Conservation (phyloP, 2,888 invertebrate genomes). For the Cetonia aurata region DNA sequence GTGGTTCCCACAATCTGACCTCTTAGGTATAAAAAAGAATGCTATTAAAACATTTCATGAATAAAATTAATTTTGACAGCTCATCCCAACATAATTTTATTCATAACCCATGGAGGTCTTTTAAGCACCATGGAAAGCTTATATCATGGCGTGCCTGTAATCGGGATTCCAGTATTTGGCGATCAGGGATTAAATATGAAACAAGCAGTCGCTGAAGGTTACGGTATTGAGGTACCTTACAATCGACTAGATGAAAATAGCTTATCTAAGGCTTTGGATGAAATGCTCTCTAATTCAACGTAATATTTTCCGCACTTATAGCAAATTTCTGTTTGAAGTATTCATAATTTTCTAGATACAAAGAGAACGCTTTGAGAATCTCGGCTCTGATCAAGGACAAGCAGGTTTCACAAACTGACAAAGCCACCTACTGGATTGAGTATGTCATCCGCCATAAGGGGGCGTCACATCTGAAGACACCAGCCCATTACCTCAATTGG, state of each 20-base stretch:
- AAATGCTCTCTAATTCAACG: slow-evolving; percentile 49
- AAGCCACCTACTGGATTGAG: slow-evolving; percentile 52
- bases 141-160: slow-evolving; percentile 51
- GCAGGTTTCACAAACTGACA: slow-evolving; percentile 47
- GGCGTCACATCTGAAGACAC: slow-evolving; percentile 48
- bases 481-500: slow-evolving; percentile 50
- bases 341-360: slow-evolving; percentile 40
- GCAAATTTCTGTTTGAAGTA: not conserved
- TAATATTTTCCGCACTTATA: slow-evolving; percentile 25
- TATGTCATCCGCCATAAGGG: slow-evolving; percentile 52
- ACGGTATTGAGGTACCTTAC: slow-evolving; percentile 47
- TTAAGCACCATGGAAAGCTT: slow-evolving; percentile 52
- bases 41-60: too few species aligned
- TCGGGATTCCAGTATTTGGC: slow-evolving; percentile 52
- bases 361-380: slow-evolving; percentile 39
- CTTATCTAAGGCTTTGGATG: slow-evolving; percentile 46
- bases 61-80: slow-evolving; percentile 45
- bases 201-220: slow-evolving; percentile 47
- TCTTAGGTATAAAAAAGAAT: slow-evolving; percentile 52
- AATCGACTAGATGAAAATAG: slow-evolving; percentile 46
- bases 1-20: slow-evolving; percentile 66
- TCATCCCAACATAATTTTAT: slow-evolving; percentile 52
- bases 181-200: slow-evolving; percentile 51
- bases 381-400: slow-evolving; percentile 48
- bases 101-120: slow-evolving; percentile 54